A percentile compares a stretch with the other conserved stretches of the same genome.
Evolutionary conservation across 2,888 invertebrate species (phyloP).

Genomic region (Steromphala cineraria): DNA sequence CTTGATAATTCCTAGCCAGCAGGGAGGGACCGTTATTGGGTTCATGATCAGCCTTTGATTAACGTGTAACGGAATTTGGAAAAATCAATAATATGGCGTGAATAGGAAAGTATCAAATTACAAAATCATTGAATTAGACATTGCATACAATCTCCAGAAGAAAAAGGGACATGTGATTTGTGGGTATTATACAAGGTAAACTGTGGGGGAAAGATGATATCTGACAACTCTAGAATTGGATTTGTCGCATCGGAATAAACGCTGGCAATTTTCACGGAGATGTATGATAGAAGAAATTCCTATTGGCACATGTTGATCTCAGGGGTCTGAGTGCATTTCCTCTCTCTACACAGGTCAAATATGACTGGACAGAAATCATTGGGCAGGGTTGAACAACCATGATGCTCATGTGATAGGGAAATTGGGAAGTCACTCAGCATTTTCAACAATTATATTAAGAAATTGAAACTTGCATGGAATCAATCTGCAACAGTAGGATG

Average conservation of each 20-base stretch:
- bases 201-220: not conserved
- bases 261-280: not conserved
- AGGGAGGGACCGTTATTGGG: no score
- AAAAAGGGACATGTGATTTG: not conserved
- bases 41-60: no score
- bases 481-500: no score
- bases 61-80: not conserved
- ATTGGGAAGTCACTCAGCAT: no score
- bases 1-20: no score
- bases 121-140: not conserved
- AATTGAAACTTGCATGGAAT: no score
- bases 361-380: not conserved
- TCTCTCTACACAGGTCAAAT: not conserved
- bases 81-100: not conserved
- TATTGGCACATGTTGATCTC: conserved; percentile 5
- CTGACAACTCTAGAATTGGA: not conserved
- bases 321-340: not conserved
- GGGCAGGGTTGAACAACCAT: not conserved
- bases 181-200: not conserved
- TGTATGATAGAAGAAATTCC: not conserved
- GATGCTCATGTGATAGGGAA: no score
- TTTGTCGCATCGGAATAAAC: not conserved
- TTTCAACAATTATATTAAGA: no score
- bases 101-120: not conserved
- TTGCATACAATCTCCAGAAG: not conserved